Base-by-base conservation (phyloP, 2,113 vertebrate species). In the Cervus canadensis region DNA sequence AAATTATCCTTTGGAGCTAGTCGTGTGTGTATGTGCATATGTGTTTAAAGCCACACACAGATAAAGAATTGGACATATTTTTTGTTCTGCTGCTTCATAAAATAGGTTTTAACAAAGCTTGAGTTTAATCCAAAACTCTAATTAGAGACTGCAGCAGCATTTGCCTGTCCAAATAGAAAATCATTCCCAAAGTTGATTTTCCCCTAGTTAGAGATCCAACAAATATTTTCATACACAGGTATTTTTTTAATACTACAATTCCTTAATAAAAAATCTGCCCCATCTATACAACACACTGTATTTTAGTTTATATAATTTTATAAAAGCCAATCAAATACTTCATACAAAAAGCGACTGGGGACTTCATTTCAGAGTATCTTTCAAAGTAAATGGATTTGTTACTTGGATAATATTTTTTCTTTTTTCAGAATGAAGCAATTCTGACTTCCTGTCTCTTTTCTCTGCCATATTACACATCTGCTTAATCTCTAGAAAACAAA, bases 121-220 rank as follows among this genome's bases (percentile, higher is more conserved):
- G 95, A 98, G 94, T 98, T 97, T 93, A 97, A 97, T 98, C 96
- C 97, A 98, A 98, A 98, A 95, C 57, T 84, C 92, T 98, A 93
- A 98, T 98, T 97, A 97, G 92, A 85, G 84, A 97, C 59, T 96
- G 91, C 67, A 95, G 91, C 36, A 96, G 43, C 95, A 82, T 94
- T 97, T 97, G 74, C 94, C 89, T 96, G 81, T 96, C 93, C 96
- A 98, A 98, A 98, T 52, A 98, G 60, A 98, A 98, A 98, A 98
- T 86, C 67, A 95, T 96, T 93, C 96, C 82, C 56, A 95, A 89
- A 86, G 89, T 57, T 94, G 56, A 91, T 60, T 84, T 96, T 87
- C 96, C 43, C 81, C 48, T 60, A 85, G 94, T 97, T 97, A 74
- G 85, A 98, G 56, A 96, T 62, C 50, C 82, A 97, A 43, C 83